Conservation (phyloP, 2,888 invertebrate genomes). For the Stenodera caucasica region DNA sequence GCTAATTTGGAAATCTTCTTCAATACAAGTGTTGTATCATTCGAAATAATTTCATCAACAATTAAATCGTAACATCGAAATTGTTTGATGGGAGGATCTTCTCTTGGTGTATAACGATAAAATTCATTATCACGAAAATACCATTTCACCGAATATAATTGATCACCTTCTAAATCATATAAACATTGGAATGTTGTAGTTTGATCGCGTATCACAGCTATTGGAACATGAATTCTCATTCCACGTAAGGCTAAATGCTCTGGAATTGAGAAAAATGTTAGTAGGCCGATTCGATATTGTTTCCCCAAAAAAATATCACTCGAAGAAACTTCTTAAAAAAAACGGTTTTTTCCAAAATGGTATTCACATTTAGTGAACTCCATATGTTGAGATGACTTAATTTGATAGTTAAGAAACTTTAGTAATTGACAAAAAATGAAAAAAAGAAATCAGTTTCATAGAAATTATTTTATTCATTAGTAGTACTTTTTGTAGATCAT, state of each 20-base stretch:
- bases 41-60: conserved; percentile 61
- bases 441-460: too few relatives aligned
- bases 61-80: conserved; percentile 62
- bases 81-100: conserved; percentile 65
- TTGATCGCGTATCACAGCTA: conserved; percentile 66
- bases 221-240: conserved; percentile 67
- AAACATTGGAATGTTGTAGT: conserved; percentile 65
- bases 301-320: too few relatives aligned
- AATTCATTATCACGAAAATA: conserved; percentile 67
- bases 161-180: conserved; percentile 68
- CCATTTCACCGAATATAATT: conserved; percentile 71
- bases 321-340: too few relatives aligned
- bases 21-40: conserved; percentile 49
- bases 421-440: too few relatives aligned
- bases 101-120: conserved; percentile 64
- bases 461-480: too few relatives aligned
- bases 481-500: too few relatives aligned
- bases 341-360: too few relatives aligned
- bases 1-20: conserved; percentile 47
- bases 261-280: too few relatives aligned
- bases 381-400: too few relatives aligned
- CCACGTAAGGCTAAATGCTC: conserved; percentile 58
- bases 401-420: too few relatives aligned
- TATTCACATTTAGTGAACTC: too few relatives aligned
- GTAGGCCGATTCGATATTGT: too few relatives aligned